phyloP scores from a whole-genome alignment of 2,888 invertebrate species.

The Chrysolina americana region DNA sequence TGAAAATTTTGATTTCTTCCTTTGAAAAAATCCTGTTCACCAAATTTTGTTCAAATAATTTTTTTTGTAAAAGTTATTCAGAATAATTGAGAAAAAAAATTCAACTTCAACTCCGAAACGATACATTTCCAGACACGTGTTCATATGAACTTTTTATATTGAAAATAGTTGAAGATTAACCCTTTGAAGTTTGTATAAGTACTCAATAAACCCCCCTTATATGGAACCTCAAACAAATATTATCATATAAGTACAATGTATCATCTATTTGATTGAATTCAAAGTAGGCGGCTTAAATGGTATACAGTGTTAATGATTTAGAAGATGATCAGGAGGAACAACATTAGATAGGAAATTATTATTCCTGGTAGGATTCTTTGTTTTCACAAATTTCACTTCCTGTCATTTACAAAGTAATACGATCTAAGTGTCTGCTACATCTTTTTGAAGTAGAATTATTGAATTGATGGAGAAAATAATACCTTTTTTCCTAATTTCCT shows the following conservation, averaged over 20 bases:
- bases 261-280: background rate
- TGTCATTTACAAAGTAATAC: background rate
- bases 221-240: background rate
- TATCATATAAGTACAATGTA: background rate
- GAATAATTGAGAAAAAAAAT: too few species aligned
- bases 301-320: background rate
- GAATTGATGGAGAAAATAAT: background rate
- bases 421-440: background rate
- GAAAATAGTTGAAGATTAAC: too few species aligned
- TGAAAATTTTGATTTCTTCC: too few species aligned
- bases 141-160: too few species aligned
- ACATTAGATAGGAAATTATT: background rate
- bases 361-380: background rate
- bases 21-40: too few species aligned
- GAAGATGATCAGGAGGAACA: background rate
- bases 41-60: too few species aligned
- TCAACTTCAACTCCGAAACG: too few species aligned
- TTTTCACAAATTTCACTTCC: background rate
- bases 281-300: background rate
- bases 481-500: too few species aligned
- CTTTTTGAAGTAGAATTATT: background rate
- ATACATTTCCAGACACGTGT: too few species aligned
- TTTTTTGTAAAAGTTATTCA: too few species aligned
- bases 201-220: too few species aligned
- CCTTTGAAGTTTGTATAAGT: too few species aligned